Evolutionary conservation across 2,797 vertebrate genomes (phyloP).

Genomic region (Notolabrus celidotus): DNA sequence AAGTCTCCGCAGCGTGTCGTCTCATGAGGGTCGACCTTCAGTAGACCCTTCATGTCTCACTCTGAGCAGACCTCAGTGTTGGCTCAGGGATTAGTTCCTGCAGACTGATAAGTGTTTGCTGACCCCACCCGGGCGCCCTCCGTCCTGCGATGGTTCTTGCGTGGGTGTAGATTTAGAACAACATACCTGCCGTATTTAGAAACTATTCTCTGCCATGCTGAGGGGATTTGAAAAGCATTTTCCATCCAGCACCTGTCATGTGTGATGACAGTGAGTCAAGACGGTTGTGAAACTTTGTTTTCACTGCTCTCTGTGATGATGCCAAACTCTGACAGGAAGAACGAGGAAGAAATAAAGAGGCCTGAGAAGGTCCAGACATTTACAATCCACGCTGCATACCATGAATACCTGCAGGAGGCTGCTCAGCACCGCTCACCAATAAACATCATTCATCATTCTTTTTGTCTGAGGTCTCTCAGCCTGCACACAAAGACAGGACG

Average conservation of each 20-base stretch:
- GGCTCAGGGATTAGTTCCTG: background rate
- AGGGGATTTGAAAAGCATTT: slow-evolving; percentile 4
- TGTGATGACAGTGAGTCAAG: background rate
- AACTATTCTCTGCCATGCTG: background rate
- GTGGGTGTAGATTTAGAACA: background rate
- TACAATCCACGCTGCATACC: background rate
- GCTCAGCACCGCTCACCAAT: too few species aligned
- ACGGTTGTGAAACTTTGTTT: background rate
- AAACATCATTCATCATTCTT: too few species aligned
- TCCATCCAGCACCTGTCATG: background rate
- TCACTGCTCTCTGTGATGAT: background rate
- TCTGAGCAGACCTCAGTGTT: background rate
- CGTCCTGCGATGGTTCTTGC: background rate
- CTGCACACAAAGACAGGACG: too few species aligned
- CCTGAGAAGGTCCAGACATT: background rate
- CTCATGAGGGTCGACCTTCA: too few species aligned
- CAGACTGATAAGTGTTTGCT: background rate
- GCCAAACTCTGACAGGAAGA: background rate
- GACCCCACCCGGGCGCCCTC: background rate
- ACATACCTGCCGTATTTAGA: background rate
- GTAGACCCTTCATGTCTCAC: background rate
- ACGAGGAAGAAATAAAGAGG: background rate
- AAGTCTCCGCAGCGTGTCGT: too few species aligned
- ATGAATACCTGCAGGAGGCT: background rate
- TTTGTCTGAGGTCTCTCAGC: too few species aligned